Conservation (phyloP, 2,113 vertebrate genomes). For the Galeopterus variegatus region DNA sequence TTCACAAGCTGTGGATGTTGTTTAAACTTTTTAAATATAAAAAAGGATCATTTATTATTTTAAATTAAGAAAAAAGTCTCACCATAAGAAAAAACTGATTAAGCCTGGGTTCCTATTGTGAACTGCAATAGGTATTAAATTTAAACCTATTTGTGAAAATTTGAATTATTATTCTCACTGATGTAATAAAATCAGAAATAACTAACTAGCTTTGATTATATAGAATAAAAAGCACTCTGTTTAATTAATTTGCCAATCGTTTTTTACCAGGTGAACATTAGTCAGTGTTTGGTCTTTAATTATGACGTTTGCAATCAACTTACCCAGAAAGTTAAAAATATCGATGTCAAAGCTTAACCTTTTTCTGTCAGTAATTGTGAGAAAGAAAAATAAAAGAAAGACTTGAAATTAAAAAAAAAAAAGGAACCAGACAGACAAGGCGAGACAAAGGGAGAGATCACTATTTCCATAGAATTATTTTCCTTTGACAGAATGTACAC, state of each 20-base stretch:
- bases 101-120: background rate
- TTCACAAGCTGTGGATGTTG: background rate
- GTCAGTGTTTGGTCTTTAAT: slow-evolving; percentile 64
- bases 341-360: slow-evolving; percentile 37
- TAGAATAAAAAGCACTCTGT: slow-evolving; percentile 18
- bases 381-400: slow-evolving; percentile 63
- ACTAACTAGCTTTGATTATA: slow-evolving; percentile 44
- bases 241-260: slow-evolving; percentile 30
- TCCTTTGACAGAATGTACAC: slow-evolving; percentile 42
- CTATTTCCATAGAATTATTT: slow-evolving; percentile 42
- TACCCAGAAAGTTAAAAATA: slow-evolving; percentile 61
- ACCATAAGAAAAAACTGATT: background rate
- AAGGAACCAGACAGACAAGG: background rate
- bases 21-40: background rate
- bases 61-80: background rate
- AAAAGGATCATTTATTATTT: slow-evolving; percentile 27
- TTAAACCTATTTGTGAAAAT: slow-evolving; percentile 58
- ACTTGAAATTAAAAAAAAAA: slow-evolving; percentile 3
- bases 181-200: slow-evolving; percentile 45
- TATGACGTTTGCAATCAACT: slow-evolving; percentile 44
- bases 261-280: slow-evolving; percentile 51
- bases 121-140: slow-evolving; percentile 20
- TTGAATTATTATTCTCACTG: slow-evolving; percentile 61
- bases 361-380: slow-evolving; percentile 26
- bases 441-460: background rate